Evolutionary conservation across 2,797 vertebrate species (phyloP), one percentile per base, ranked within the genome.

Genomic region (Chromobotia macracanthus): DNA sequence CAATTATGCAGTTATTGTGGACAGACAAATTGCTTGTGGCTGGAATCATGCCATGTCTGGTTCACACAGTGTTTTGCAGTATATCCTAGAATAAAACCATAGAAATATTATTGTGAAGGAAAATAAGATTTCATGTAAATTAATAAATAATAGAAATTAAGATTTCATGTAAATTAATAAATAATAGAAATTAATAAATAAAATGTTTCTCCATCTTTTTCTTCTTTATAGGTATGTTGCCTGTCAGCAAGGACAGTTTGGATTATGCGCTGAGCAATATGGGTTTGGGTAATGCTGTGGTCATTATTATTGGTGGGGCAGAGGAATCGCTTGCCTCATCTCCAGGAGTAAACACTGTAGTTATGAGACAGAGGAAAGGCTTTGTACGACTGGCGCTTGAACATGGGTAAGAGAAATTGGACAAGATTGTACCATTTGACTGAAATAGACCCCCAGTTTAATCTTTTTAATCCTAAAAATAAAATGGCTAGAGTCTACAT

Each of bases 251-350:
- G 56, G 50, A 85, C 0, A 91, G 95, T 82, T 91, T 99, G 10
- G 77, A 77, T 18, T 91, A 96, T 84, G 86, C 94, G 8, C 90
- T 99, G 35, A 94, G 95, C 16, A 82, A 89, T 60, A 91, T 83
- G 0, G 94, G 93, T 3, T 90, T 90, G 0, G 96, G 97, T 12
- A 96, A 97, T 16, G 96, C 96, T 0, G 92, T 96, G 83, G 90
- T 95, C 80, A 95, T 98, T 25, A 91, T 97, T 67, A 94, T 96
- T 38, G 97, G 97, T 2, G 97, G 97, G 2, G 97, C 96, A 5
- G 90, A 95, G 0, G 97, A 99, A 91, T 94, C 96, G 2, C 91
- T 98, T 79, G 86, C 93, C 1, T 95, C 93, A 74, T 77, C 76
- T 28, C 95, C 95, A 0, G 95, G 95, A 3, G 50, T 91, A 48